Conservation (phyloP, 1,140 invertebrate species). For the Popillia japonica region DNA sequence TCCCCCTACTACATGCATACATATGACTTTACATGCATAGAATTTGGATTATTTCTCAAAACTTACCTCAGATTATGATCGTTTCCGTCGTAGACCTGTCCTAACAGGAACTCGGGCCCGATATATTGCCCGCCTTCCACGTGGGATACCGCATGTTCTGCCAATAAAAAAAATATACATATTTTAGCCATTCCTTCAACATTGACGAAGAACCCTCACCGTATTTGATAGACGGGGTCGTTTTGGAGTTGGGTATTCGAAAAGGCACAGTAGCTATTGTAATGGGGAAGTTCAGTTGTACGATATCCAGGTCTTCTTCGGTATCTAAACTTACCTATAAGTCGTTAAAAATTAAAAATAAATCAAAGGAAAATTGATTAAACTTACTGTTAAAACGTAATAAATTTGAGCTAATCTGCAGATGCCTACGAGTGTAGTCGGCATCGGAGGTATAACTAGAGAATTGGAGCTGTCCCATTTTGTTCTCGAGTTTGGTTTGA, state of each 20-base stretch:
- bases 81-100: conserved; percentile 84
- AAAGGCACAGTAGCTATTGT: conserved; percentile 84
- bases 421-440: conserved; percentile 77
- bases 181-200: not conserved
- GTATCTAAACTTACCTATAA: conserved; percentile 74
- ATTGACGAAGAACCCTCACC: conserved; percentile 63
- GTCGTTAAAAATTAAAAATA: no score
- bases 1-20: no score
- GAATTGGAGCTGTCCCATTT: conserved; percentile 75
- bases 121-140: conserved; percentile 85
- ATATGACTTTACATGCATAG: no score
- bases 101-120: conserved; percentile 82
- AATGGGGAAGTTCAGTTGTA: conserved; percentile 82
- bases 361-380: no score
- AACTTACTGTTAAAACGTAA: conserved; percentile 78
- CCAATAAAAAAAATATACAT: conserved; percentile 46
- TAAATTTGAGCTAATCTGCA: conserved; percentile 83
- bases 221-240: conserved; percentile 74
- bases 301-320: conserved; percentile 76
- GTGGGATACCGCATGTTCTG: conserved; percentile 74
- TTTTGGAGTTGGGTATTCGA: conserved; percentile 76
- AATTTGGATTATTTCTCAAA: no score
- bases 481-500: conserved; percentile 68
- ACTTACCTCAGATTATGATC: conserved; percentile 58
- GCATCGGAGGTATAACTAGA: conserved; percentile 80